Evolutionary conservation across 2,888 invertebrate genomes (phyloP).

Genomic region (Stenolophus ochropezus): DNA sequence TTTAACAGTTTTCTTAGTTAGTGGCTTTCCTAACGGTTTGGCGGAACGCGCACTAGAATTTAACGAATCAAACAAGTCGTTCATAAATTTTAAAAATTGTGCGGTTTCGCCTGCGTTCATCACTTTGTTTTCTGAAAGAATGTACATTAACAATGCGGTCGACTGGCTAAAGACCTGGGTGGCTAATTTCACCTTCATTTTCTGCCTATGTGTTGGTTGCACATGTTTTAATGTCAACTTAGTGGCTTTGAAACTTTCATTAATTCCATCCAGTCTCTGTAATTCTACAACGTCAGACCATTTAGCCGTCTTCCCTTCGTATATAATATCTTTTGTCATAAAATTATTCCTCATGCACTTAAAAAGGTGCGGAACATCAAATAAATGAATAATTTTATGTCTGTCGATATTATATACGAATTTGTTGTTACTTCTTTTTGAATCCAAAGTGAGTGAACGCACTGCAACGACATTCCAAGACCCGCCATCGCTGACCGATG

Average conservation of each 20-base stretch:
- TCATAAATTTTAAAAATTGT: neutral
- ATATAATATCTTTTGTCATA: neutral
- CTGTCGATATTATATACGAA: neutral
- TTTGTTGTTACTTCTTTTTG: neutral
- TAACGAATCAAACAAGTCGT: constrained; percentile 6
- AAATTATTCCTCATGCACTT: constrained; percentile 40
- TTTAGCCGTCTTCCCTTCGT: neutral
- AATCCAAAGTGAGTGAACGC: neutral
- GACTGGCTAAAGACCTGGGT: constrained; percentile 3
- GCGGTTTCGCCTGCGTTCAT: neutral
- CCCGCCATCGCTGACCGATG: constrained; percentile 3
- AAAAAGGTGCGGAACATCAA: constrained; percentile 8
- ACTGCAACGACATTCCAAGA: neutral
- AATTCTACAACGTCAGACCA: constrained; percentile 9
- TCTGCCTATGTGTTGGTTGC: neutral
- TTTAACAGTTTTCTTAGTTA: neutral
- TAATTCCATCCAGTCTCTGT: constrained; percentile 2
- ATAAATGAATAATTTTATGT: constrained; percentile 17
- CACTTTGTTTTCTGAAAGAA: neutral
- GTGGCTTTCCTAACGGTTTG: neutral
- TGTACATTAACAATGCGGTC: neutral
- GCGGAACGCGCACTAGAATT: neutral
- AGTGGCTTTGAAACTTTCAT: constrained; percentile 1
- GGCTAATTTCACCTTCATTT: constrained; percentile 21
- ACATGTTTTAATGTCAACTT: neutral